Evolutionary conservation across 2,113 vertebrate species (phyloP).

Genomic region (Oreochromis tanganicae): DNA sequence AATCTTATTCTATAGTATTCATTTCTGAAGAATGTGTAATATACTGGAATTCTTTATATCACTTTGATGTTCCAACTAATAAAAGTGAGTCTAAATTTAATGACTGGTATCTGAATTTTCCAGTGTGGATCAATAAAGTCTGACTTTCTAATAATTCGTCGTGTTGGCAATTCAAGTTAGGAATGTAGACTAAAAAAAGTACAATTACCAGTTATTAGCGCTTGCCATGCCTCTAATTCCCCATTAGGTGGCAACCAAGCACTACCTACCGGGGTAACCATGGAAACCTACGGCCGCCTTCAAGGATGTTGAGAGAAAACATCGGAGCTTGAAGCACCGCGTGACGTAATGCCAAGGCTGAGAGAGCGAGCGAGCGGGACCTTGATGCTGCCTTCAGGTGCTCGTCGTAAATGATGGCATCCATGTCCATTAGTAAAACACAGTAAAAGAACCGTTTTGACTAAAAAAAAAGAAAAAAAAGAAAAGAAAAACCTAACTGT

Average conservation of each 20-base stretch:
- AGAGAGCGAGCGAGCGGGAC: slow-evolving; percentile 41
- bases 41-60: neutral
- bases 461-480: fast-evolving
- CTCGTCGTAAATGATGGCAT: neutral
- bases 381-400: slow-evolving; percentile 18
- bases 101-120: neutral
- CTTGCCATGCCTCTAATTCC: neutral
- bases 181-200: no score
- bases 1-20: neutral
- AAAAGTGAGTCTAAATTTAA: neutral
- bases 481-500: neutral
- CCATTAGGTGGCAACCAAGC: slow-evolving; percentile 45
- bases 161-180: neutral
- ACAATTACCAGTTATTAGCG: neutral
- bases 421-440: neutral
- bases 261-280: slow-evolving; percentile 33
- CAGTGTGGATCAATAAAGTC: neutral
- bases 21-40: neutral
- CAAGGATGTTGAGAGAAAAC: slow-evolving; percentile 43
- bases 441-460: neutral
- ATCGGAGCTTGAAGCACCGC: slow-evolving; percentile 3
- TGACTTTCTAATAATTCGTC: neutral
- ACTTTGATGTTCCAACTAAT: neutral
- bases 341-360: slow-evolving; percentile 68
- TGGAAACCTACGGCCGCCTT: slow-evolving; percentile 61